A percentile compares a stretch with the other conserved stretches of the same genome.
phyloP scores from a whole-genome alignment of 2,888 invertebrate genomes.

The Calameuta filiformis region DNA sequence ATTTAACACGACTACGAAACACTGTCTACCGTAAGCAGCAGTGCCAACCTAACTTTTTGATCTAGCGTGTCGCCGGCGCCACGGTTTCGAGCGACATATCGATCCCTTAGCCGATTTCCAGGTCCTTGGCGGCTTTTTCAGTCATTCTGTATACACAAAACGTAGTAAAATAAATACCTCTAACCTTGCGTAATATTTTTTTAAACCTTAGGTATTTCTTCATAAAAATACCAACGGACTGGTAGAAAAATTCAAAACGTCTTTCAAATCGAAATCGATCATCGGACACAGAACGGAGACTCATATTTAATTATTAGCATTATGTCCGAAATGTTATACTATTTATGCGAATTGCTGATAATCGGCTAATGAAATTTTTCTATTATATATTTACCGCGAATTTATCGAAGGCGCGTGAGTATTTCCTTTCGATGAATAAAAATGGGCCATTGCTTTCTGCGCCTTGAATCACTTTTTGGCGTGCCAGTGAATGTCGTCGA shows the following conservation, averaged over 20 bases:
- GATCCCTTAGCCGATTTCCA: neutral
- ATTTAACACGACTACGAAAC: neutral
- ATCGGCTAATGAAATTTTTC: neutral
- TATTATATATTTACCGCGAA: neutral
- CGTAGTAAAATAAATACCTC: neutral
- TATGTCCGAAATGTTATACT: neutral
- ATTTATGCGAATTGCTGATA: neutral
- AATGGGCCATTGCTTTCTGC: constrained; percentile 7
- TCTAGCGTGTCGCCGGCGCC: neutral
- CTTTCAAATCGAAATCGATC: neutral
- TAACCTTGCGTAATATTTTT: neutral
- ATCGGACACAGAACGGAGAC: neutral
- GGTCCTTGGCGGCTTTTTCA: neutral
- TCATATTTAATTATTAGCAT: neutral
- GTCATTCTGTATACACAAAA: neutral
- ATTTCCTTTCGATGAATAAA: neutral
- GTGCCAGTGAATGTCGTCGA: constrained; percentile 17
- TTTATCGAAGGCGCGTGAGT: neutral
- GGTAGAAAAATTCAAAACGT: neutral
- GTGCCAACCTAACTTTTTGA: neutral
- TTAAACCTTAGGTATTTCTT: neutral
- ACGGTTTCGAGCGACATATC: neutral
- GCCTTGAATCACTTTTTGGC: constrained; percentile 33
- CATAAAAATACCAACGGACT: neutral
- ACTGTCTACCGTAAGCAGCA: neutral